These are phyloP conservation scores for Dusona sp. DNA, from an alignment of 2,888 invertebrate genomes.

Conservation along the genomic window DNA sequence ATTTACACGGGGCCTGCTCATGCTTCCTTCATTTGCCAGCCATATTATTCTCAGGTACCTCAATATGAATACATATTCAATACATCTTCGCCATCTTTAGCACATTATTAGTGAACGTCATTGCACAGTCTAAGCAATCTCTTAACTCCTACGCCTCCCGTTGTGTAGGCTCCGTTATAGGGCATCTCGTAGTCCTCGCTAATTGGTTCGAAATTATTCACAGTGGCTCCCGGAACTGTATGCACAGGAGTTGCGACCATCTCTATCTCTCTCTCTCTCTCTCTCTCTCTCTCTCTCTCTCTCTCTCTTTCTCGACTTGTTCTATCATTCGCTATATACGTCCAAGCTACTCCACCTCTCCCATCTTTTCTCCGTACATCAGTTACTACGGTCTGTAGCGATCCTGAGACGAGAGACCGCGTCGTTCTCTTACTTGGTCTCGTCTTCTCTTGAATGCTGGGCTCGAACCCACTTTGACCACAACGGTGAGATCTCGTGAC, in stretches of 20 bases:
- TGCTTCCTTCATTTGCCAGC: constrained; percentile 20
- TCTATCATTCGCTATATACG: constrained; percentile 49
- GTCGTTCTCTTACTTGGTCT: constrained; percentile 48
- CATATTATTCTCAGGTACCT: neutral
- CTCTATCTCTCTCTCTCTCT: constrained; percentile 33
- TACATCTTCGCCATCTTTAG: constrained; percentile 12
- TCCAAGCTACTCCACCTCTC: constrained; percentile 40
- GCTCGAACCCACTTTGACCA: constrained; percentile 44
- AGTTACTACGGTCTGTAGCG: constrained; percentile 32
- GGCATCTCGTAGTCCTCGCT: constrained; percentile 65
- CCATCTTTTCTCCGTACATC: constrained; percentile 7
- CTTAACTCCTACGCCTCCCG: constrained; percentile 51
- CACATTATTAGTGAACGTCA: constrained; percentile 33
- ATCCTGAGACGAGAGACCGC: constrained; percentile 34
- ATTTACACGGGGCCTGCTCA: neutral
- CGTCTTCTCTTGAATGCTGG: constrained; percentile 48
- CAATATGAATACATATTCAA: neutral
- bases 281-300: constrained; percentile 35
- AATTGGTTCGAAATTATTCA: constrained; percentile 77
- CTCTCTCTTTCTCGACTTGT: constrained; percentile 44
- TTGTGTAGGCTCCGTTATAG: constrained; percentile 29
- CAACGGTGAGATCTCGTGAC: constrained; percentile 66
- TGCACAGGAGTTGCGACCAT: constrained; percentile 36
- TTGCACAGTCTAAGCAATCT: constrained; percentile 49
- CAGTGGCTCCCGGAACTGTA: constrained; percentile 63